Evolutionary conservation across 1,140 invertebrate genomes (phyloP), one percentile per base, ranked within the genome.

Genomic region (Apis laboriosa): DNA sequence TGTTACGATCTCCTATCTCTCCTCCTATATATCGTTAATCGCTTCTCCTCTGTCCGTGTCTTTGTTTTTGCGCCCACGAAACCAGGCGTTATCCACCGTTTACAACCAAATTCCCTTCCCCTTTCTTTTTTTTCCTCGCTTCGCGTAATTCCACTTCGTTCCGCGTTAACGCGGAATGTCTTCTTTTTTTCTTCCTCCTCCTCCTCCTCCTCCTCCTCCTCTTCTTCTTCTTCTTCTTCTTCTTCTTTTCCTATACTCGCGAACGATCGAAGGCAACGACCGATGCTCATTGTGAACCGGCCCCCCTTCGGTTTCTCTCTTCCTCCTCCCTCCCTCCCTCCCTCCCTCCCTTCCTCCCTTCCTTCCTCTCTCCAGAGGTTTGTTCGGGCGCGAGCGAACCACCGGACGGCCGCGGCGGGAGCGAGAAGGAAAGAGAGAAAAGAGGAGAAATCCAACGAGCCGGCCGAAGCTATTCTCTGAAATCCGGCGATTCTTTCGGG

Each of bases 401-500:
- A 28, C 51, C 66, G 28, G 56, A 77, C 43, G n/a, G 24, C 12
- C 55, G 55, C 13, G 13, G 58, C 60, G 58, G 55, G 49, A 68
- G 34, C 13, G 56, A 64, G 67, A 53, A 58, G 61, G 76, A 74
- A 56, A 53, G 51, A 76, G 56, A 76, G 70, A 21, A 72, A 76
- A 76, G 87, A 53, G 68, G 78, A 80, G 87, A 83, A 87, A 85
- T 73, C 84, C 84, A 84, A 83, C 83, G 77, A 88, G 80, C 84
- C 76, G 86, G 86, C 81, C 87, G 85, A 86, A 88, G 87, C 89
- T 86, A 89, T 90, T 85, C 88, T 90, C 89, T 90, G 88, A 92
- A 92, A 92, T 92, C 92, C 91, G 88, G 91, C 90, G 90, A 93
- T 93, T 93, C 92, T 93, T 93, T 93, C 90, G 90, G 90, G 89